Percentiles rank a stretch among this genome's conserved stretches.
These are phyloP conservation scores for Cuculus canorus DNA, from an alignment of 2,797 vertebrate species.

Conservation along the genomic window DNA sequence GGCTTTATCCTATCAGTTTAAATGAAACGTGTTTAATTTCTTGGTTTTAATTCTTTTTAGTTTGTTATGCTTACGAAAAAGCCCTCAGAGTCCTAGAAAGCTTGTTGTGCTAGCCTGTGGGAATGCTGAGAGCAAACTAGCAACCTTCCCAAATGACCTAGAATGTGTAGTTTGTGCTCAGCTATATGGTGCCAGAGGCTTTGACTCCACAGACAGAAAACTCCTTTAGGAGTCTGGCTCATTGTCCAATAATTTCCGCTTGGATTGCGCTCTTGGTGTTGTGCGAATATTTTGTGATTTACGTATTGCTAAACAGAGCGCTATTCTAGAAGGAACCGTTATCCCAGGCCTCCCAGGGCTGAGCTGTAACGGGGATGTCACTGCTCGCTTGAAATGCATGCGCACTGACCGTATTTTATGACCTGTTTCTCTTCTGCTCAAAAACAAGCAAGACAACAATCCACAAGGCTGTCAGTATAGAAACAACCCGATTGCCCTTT, in stretches of 20 bases:
- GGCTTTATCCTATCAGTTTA: background rate
- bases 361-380: background rate
- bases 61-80: background rate
- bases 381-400: background rate
- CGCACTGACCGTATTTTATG: background rate
- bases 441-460: background rate
- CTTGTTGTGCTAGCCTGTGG: background rate
- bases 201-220: background rate
- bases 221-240: background rate
- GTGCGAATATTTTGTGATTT: background rate
- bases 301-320: background rate
- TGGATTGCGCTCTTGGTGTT: background rate
- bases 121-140: background rate
- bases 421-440: background rate
- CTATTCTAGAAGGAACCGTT: background rate
- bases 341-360: background rate
- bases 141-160: background rate
- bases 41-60: background rate
- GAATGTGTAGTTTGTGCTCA: background rate
- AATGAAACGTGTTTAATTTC: background rate
- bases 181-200: background rate
- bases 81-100: background rate
- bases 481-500: background rate
- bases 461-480: background rate
- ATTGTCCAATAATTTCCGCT: background rate